Evolutionary conservation across 2,113 vertebrate genomes (phyloP), one percentile per base, ranked within the genome.

Genomic region (Saimiri boliviensis): DNA sequence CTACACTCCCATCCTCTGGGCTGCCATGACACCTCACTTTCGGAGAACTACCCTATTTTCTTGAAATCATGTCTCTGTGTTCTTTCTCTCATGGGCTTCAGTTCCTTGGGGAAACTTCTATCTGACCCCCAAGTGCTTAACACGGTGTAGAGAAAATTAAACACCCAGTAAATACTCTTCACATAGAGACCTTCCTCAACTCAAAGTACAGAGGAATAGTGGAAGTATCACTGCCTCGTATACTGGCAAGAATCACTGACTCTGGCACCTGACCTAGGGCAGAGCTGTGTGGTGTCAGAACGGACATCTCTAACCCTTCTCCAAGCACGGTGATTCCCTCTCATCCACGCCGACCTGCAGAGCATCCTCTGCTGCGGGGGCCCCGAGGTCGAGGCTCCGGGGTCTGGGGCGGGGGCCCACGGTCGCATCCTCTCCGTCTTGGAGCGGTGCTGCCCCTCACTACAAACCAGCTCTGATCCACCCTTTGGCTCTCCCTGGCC

Each of bases 1-100:
- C n/a, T n/a, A n/a, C n/a, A n/a, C n/a, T n/a, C n/a, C n/a, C n/a
- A n/a, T n/a, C n/a, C n/a, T n/a, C n/a, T n/a, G n/a, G n/a, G n/a
- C n/a, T n/a, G n/a, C n/a, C n/a, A n/a, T n/a, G n/a, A n/a, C n/a
- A n/a, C n/a, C n/a, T n/a, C n/a, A n/a, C n/a, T n/a, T n/a, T n/a
- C n/a, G n/a, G n/a, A n/a, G n/a, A n/a, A n/a, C n/a, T n/a, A n/a
- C n/a, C n/a, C n/a, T n/a, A n/a, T n/a, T n/a, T n/a, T 27, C 25
- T 27, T 60, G 25, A 60, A 60, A 60, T 27, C 4, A 2, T 60
- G 2, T 27, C 4, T 0, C n/a, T n/a, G n/a, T n/a, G n/a, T n/a
- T n/a, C n/a, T n/a, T n/a, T n/a, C n/a, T n/a, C n/a, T n/a, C n/a
- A n/a, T n/a, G n/a, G n/a, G n/a, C n/a, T n/a, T n/a, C n/a, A n/a